These are phyloP conservation scores for Andrena dorsata DNA, from an alignment of 2,888 invertebrate species.

Conservation along the genomic window DNA sequence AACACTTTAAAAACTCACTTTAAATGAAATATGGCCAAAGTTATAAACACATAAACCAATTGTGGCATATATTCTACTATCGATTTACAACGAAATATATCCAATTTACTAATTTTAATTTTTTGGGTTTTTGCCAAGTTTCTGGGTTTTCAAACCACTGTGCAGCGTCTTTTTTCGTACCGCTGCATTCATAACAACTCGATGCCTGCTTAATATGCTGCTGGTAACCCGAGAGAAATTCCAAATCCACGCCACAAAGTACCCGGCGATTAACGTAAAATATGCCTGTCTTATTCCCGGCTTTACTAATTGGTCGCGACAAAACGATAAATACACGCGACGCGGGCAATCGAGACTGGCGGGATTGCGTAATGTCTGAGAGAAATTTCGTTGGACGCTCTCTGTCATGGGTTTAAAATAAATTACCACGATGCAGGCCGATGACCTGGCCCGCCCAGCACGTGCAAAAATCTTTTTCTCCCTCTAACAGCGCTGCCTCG, in stretches of 20 bases:
- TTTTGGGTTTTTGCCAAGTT: not conserved
- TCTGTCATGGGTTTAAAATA: conserved; percentile 65
- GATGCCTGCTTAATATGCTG: too few species aligned
- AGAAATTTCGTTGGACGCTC: conserved; percentile 56
- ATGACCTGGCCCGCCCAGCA: conserved; percentile 65
- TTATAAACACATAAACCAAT: too few species aligned
- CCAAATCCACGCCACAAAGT: not conserved
- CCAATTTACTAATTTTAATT: too few species aligned
- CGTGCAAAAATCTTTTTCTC: conserved; percentile 64
- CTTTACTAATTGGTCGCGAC: conserved; percentile 40
- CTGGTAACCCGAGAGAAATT: not conserved
- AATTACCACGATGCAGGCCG: conserved; percentile 64
- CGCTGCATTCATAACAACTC: too few species aligned
- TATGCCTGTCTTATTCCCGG: conserved; percentile 19
- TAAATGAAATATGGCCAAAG: too few species aligned
- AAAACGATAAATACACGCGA: conserved; percentile 21
- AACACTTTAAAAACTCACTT: too few species aligned
- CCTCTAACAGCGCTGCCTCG: conserved; percentile 27
- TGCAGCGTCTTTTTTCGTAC: too few species aligned
- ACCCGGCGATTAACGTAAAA: conserved; percentile 9
- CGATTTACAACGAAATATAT: too few species aligned
- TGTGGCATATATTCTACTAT: too few species aligned
- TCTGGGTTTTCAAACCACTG: not conserved
- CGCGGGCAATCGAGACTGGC: conserved; percentile 28
- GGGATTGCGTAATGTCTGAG: conserved; percentile 58